phyloP scores from a whole-genome alignment of 2,888 invertebrate species.

The Meteorus cinctellus region DNA sequence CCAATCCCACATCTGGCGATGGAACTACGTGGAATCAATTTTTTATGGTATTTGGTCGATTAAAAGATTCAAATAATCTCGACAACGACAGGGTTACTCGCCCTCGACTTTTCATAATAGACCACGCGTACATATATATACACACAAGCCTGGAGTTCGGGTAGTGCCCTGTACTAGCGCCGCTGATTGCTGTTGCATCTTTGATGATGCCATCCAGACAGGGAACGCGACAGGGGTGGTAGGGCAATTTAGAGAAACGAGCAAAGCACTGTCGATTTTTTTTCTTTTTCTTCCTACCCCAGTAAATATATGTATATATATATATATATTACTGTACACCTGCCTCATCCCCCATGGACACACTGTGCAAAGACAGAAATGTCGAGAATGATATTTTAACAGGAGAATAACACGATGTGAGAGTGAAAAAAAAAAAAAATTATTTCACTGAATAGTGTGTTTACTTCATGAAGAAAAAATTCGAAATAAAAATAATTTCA shows the following conservation, averaged over 20 bases:
- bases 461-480: background rate
- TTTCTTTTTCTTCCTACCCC: slow-evolving; percentile 23
- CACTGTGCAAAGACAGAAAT: slow-evolving; percentile 69
- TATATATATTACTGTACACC: slow-evolving; percentile 46
- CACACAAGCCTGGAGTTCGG: slow-evolving; percentile 11
- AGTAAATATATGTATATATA: slow-evolving; percentile 45
- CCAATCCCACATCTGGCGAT: slow-evolving; percentile 37
- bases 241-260: slow-evolving; percentile 45
- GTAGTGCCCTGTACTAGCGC: slow-evolving; percentile 68
- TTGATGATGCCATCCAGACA: slow-evolving; percentile 73
- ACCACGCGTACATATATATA: slow-evolving; percentile 43
- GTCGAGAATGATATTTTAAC: slow-evolving; percentile 72
- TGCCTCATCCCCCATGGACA: slow-evolving; percentile 58
- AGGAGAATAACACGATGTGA: slow-evolving; percentile 69
- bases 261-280: slow-evolving; percentile 37
- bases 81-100: slow-evolving; percentile 57
- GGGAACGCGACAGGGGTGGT: slow-evolving; percentile 50
- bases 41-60: slow-evolving; percentile 58
- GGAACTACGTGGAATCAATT: slow-evolving; percentile 25
- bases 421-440: slow-evolving; percentile 10
- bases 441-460: slow-evolving; percentile 3
- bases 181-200: slow-evolving; percentile 73
- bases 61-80: slow-evolving; percentile 70
- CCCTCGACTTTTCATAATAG: slow-evolving; percentile 47
- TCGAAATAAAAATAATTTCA: background rate